A percentile compares a stretch with the other conserved stretches of the same genome.
phyloP scores from a whole-genome alignment of 2,888 invertebrate species.

The Orthosia incerta region DNA sequence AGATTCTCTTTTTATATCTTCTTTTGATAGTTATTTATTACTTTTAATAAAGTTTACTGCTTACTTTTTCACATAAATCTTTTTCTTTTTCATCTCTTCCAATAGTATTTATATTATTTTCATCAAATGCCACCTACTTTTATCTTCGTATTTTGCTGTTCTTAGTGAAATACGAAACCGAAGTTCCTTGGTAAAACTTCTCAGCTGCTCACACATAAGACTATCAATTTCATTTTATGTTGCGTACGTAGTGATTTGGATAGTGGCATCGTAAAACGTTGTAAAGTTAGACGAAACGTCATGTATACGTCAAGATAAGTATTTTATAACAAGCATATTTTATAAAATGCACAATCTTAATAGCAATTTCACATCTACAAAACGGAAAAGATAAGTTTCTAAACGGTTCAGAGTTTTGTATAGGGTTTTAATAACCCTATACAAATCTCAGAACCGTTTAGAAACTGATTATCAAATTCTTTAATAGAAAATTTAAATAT shows the following conservation, averaged over 20 bases:
- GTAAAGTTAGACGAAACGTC: too few relatives aligned
- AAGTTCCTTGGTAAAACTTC: conserved; percentile 6
- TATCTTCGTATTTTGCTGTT: conserved; percentile 18
- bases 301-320: too few relatives aligned
- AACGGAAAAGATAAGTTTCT: too few relatives aligned
- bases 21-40: conserved; percentile 10
- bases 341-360: too few relatives aligned
- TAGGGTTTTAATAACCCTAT: too few relatives aligned
- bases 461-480: too few relatives aligned
- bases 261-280: conserved; percentile 24
- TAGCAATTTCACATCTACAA: too few relatives aligned
- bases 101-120: background rate
- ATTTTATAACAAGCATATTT: too few relatives aligned
- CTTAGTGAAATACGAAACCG: conserved; percentile 20
- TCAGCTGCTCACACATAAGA: conserved; percentile 35
- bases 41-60: background rate
- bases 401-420: too few relatives aligned
- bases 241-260: conserved; percentile 17
- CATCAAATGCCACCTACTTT: background rate
- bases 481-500: too few relatives aligned
- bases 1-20: background rate
- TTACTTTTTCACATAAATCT: background rate
- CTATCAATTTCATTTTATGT: conserved; percentile 49
- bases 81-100: background rate
- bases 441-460: too few relatives aligned